Conservation (phyloP, 2,888 invertebrate species). For the Cheilosia vernalis region DNA sequence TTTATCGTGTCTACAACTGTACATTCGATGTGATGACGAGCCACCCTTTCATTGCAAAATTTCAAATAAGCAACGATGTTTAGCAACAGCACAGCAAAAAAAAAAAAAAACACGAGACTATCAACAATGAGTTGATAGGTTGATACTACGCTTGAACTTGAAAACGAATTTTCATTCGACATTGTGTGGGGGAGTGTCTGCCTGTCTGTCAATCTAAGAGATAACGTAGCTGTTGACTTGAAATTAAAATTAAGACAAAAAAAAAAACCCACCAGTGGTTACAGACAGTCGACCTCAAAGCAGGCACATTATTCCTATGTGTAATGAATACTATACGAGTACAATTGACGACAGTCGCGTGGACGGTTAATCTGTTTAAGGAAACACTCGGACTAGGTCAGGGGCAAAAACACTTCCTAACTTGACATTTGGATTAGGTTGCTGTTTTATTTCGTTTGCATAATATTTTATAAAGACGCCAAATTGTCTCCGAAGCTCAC, state of each 20-base stretch:
- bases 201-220: slow-evolving; percentile 29
- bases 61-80: neutral
- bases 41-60: slow-evolving; percentile 9
- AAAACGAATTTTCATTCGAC: neutral
- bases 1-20: neutral
- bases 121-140: slow-evolving; percentile 22
- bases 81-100: neutral
- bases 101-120: neutral
- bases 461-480: slow-evolving; percentile 32
- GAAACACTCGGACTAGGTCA: slow-evolving; percentile 23
- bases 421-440: slow-evolving; percentile 2
- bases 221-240: slow-evolving; percentile 27
- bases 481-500: slow-evolving; percentile 27
- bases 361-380: slow-evolving; percentile 10
- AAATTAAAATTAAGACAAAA: neutral
- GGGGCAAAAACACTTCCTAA: neutral
- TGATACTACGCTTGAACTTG: slow-evolving; percentile 15
- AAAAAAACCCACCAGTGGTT: slow-evolving; percentile 13
- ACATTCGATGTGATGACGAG: neutral
- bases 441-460: neutral
- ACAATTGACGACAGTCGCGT: slow-evolving; percentile 24
- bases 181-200: slow-evolving; percentile 41
- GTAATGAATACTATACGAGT: neutral
- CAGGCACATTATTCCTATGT: neutral
- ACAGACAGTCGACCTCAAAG: slow-evolving; percentile 52